These are phyloP conservation scores for Rallus limicola DNA, from an alignment of 2,113 vertebrate genomes.

Conservation along the genomic window DNA sequence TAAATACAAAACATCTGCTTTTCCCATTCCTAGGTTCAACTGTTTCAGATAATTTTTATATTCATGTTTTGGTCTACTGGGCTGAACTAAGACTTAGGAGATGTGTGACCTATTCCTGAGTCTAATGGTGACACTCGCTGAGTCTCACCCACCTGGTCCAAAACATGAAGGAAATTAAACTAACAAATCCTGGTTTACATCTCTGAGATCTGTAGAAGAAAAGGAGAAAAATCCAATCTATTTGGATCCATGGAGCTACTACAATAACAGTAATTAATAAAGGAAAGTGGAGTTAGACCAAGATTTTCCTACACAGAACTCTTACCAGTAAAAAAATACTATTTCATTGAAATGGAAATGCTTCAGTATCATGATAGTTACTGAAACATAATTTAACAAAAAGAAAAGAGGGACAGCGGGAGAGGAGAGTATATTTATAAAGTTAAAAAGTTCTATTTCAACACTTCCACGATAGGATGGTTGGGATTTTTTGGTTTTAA, in stretches of 20 bases:
- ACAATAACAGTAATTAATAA: neutral
- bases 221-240: neutral
- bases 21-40: neutral
- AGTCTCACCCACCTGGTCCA: neutral
- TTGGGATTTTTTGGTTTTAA: neutral
- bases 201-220: neutral
- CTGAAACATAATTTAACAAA: neutral
- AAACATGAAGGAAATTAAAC: neutral
- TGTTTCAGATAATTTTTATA: neutral
- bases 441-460: neutral
- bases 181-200: neutral
- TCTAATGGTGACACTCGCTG: neutral
- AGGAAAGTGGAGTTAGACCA: neutral
- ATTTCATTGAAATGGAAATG: neutral
- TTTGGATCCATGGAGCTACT: neutral
- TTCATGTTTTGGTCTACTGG: neutral
- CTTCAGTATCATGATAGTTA: neutral
- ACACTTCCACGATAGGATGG: neutral
- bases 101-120: neutral
- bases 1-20: neutral
- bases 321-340: neutral
- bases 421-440: neutral
- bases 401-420: neutral
- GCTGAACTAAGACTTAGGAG: neutral
- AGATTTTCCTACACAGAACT: neutral